These are phyloP conservation scores for Centropus unirufus DNA, from an alignment of 2,113 vertebrate species.

Conservation along the genomic window DNA sequence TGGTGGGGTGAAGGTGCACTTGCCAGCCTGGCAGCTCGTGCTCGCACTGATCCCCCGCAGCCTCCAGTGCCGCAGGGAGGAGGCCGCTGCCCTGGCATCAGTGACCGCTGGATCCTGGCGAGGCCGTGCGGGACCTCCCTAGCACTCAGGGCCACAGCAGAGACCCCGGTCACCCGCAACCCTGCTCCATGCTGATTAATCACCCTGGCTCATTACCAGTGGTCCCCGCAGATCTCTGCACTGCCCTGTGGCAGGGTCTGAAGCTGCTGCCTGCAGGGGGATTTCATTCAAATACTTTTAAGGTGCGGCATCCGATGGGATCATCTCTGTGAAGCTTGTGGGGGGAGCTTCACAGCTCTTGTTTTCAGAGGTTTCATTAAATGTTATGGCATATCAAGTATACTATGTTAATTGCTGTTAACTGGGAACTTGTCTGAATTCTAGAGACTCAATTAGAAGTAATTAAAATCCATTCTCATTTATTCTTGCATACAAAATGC, in stretches of 20 bases:
- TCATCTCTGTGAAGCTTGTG: constrained; percentile 13
- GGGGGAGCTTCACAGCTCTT: constrained; percentile 30
- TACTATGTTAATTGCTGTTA: constrained; percentile 64
- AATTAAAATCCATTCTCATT: constrained; percentile 71
- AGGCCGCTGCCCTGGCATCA: neutral
- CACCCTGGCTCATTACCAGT: neutral
- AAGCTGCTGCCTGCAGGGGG: neutral
- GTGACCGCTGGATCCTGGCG: fast-evolving
- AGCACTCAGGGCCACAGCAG: fast-evolving
- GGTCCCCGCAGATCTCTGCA: neutral
- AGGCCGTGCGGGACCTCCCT: fast-evolving
- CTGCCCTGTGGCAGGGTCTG: neutral
- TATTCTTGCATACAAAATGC: constrained; percentile 60
- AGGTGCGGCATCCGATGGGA: neutral
- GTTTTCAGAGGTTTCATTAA: constrained; percentile 71
- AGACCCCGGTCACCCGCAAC: fast-evolving
- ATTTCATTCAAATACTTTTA: constrained; percentile 20
- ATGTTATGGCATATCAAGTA: constrained; percentile 68
- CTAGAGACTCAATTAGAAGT: constrained; percentile 68
- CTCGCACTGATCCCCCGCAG: neutral
- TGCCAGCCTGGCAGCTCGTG: neutral
- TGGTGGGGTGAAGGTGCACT: fast-evolving
- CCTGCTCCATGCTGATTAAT: fast-evolving
- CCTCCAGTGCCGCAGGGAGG: neutral
- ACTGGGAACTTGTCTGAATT: constrained; percentile 75